phyloP scores from a whole-genome alignment of 2,888 invertebrate species.

The Neoaliturus tenellus region DNA sequence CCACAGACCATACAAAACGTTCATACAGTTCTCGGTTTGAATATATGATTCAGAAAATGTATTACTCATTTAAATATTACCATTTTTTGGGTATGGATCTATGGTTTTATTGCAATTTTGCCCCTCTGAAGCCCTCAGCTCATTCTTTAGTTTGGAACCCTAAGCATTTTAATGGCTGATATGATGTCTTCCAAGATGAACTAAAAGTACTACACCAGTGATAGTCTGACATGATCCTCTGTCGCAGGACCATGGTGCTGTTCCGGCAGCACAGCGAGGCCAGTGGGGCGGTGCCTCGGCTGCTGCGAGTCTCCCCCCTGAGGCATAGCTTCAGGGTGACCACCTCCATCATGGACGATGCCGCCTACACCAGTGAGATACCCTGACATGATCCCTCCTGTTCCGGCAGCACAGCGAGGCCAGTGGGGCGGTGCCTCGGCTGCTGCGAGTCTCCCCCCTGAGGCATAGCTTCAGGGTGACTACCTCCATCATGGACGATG shows the following conservation, averaged over 20 bases:
- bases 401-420: slow-evolving; percentile 5
- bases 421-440: slow-evolving; percentile 75
- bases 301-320: slow-evolving; percentile 77
- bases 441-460: slow-evolving; percentile 77
- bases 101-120: too few relatives aligned
- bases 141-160: too few relatives aligned
- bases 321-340: slow-evolving; percentile 74
- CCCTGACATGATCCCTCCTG: neutral
- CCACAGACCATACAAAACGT: too few relatives aligned
- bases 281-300: slow-evolving; percentile 75
- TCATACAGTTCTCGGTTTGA: too few relatives aligned
- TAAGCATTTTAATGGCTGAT: too few relatives aligned
- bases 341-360: slow-evolving; percentile 55
- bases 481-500: slow-evolving; percentile 48
- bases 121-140: too few relatives aligned
- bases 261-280: slow-evolving; percentile 26
- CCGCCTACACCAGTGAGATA: slow-evolving; percentile 49
- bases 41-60: too few relatives aligned
- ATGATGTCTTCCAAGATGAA: too few relatives aligned
- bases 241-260: slow-evolving; percentile 15
- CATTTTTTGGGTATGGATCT: too few relatives aligned
- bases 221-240: slow-evolving; percentile 54
- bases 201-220: too few relatives aligned
- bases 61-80: too few relatives aligned
- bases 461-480: slow-evolving; percentile 74